Conservation (phyloP, 2,888 invertebrate genomes). For the Himalopsyche kuldschensis region DNA sequence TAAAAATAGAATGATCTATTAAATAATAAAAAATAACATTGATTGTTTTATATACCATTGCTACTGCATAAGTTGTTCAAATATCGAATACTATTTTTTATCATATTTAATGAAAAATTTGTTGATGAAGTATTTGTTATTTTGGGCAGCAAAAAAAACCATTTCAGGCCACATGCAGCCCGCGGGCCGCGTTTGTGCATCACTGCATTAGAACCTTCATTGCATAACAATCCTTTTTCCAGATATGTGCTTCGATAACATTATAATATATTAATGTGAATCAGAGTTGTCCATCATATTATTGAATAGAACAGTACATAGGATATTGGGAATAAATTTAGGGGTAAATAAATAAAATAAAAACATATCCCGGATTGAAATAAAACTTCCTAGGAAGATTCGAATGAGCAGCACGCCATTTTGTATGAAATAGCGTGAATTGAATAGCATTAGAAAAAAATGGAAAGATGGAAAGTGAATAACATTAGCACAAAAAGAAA, state of each 20-base stretch:
- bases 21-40: too few relatives aligned
- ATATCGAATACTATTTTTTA: too few relatives aligned
- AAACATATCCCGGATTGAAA: constrained; percentile 30
- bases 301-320: constrained; percentile 7
- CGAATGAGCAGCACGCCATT: constrained; percentile 12
- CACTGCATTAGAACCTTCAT: too few relatives aligned
- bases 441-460: background rate
- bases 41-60: too few relatives aligned
- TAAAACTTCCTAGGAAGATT: constrained; percentile 37
- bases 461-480: background rate
- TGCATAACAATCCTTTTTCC: too few relatives aligned
- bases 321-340: constrained; percentile 14
- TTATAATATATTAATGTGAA: background rate
- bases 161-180: too few relatives aligned
- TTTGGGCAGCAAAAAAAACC: too few relatives aligned
- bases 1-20: too few relatives aligned
- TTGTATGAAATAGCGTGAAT: constrained; percentile 8
- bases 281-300: background rate
- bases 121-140: too few relatives aligned
- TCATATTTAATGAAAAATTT: too few relatives aligned
- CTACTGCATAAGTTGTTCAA: too few relatives aligned
- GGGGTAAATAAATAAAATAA: constrained; percentile 21
- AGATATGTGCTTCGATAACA: background rate
- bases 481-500: background rate
- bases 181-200: too few relatives aligned